Base-by-base conservation (phyloP, 2,797 vertebrate genomes). In the Pseudomugil gertrudae region DNA sequence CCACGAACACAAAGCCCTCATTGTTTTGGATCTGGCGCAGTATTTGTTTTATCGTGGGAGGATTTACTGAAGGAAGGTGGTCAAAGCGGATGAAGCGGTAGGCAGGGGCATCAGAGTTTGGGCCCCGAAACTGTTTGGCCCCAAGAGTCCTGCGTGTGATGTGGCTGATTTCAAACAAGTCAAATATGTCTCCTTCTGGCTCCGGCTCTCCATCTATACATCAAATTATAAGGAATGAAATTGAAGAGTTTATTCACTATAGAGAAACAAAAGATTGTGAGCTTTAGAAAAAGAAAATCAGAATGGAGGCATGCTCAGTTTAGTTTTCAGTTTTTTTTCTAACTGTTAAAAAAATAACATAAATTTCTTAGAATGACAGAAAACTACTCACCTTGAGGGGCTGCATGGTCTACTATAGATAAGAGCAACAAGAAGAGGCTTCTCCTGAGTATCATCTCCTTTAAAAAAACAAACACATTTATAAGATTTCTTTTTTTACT, bases 31-130 rank as follows among this genome's bases (percentile, higher is more conserved):
- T 93, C 75, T 95, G 92, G 36, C 72, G 83, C 2, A 96, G 9
- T 19, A 99, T 95, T 81, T 94, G 93, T 75, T 92, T 89, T 8
- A 99, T 90, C 23, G 93, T 90, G 1, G 92, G 92, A 0, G 93
- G 55, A 30, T 90, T 93, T 83, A 97, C 95, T 0, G 96, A 93
- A 3, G 98, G 98, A 66, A 99, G 90, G 33, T 96, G 96, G 92
- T 99, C 98, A 5, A 98, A 99, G 5, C 97, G 96, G 78, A 98
- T 95, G 80, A 99, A 99, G 30, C 98, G 96, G 71, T 96, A 99
- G 0, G 98, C 95, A 0, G 97, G 96, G 36, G 72, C 17, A 1
- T 88, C 48, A 0, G 93, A 92, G 83, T 97, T 95, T 3, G 94
- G 95, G 52, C 98, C 98, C 60, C 96, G 92, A 86, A 98, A 98